phyloP scores from a whole-genome alignment of 2,113 vertebrate genomes.

The Phocoena phocoena region DNA sequence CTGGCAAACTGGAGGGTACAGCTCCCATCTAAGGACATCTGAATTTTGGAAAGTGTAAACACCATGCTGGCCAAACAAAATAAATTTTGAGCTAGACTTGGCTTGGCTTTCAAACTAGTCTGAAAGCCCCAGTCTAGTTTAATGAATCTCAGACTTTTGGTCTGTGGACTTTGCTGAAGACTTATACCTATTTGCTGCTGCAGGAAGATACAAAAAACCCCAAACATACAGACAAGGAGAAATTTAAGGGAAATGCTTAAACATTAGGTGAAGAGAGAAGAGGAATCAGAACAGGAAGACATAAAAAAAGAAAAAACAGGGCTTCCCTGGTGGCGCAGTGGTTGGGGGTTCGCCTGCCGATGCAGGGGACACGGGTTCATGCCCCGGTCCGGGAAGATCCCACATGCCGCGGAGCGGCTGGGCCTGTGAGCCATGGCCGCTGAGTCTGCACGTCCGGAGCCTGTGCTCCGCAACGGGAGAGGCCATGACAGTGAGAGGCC shows the following conservation, averaged over 20 bases:
- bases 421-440: too few relatives aligned
- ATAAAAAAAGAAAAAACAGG: not conserved
- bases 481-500: too few relatives aligned
- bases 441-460: too few relatives aligned
- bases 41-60: not conserved
- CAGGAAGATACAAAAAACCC: not conserved
- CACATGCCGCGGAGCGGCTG: too few relatives aligned
- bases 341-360: too few relatives aligned
- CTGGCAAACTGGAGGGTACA: not conserved
- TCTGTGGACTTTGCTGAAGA: not conserved
- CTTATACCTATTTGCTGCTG: not conserved
- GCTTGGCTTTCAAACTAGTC: not conserved
- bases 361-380: too few relatives aligned
- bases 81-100: not conserved
- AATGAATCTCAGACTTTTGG: not conserved
- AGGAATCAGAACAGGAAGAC: not conserved
- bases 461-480: too few relatives aligned
- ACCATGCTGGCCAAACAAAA: not conserved
- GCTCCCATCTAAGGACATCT: not conserved
- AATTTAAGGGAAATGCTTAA: not conserved
- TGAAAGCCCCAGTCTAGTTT: not conserved
- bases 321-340: too few relatives aligned
- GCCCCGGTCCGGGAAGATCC: too few relatives aligned
- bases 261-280: not conserved
- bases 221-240: not conserved